A percentile compares a stretch with the other conserved stretches of the same genome.
phyloP scores from a whole-genome alignment of 2,888 invertebrate species.

The Drosophila engyochracea region DNA sequence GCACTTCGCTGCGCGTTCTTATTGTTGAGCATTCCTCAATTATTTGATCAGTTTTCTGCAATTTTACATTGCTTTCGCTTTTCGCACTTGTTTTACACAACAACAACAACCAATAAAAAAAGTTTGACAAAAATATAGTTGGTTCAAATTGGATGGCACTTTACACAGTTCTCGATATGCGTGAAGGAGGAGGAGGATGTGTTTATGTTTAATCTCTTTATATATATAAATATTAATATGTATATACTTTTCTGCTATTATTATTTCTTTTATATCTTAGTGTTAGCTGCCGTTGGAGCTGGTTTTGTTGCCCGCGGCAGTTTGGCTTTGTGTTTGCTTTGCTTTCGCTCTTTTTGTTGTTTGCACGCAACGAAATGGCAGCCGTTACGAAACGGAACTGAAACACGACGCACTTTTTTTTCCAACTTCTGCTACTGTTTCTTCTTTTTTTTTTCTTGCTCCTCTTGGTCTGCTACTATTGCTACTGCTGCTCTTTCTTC shows the following conservation, averaged over 20 bases:
- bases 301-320: constrained; percentile 61
- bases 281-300: constrained; percentile 30
- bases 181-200: neutral
- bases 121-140: neutral
- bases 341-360: constrained; percentile 54
- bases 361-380: constrained; percentile 44
- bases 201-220: neutral
- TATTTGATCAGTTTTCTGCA: neutral
- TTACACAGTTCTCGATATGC: neutral
- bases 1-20: constrained; percentile 21
- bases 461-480: neutral
- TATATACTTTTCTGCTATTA: constrained; percentile 6
- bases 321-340: constrained; percentile 62
- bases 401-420: constrained; percentile 57
- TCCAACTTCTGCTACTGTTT: constrained; percentile 3
- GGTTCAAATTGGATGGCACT: constrained; percentile 14
- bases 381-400: constrained; percentile 62
- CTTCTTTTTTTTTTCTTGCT: neutral
- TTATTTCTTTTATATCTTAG: constrained; percentile 7
- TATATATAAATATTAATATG: constrained; percentile 10
- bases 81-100: constrained; percentile 12
- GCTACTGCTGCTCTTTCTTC: neutral
- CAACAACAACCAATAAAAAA: constrained; percentile 15
- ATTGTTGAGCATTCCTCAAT: neutral
- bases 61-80: neutral